These are phyloP conservation scores for Helarctos malayanus DNA, from an alignment of 2,797 vertebrate genomes.

Conservation along the genomic window DNA sequence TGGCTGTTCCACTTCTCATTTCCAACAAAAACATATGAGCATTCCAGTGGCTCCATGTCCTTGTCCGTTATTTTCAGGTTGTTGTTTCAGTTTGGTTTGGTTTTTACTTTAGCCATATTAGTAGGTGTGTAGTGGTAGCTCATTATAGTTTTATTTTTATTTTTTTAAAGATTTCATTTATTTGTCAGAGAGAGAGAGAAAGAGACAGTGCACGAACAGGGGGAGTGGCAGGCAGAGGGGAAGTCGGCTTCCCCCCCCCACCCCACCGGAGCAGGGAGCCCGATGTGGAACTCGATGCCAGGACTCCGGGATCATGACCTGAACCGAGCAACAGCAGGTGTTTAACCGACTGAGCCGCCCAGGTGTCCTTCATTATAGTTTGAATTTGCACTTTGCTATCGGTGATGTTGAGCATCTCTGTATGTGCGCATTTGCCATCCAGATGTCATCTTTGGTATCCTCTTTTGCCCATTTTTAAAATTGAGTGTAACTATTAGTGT, in stretches of 20 bases:
- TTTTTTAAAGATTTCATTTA: background rate
- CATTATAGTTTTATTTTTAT: background rate
- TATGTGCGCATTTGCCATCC: background rate
- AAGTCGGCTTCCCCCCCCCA: rapidly evolving
- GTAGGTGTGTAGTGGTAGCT: background rate
- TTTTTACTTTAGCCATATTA: background rate
- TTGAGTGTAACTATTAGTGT: background rate
- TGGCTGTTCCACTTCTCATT: background rate
- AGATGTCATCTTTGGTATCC: background rate
- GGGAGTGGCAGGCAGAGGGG: background rate
- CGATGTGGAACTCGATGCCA: background rate
- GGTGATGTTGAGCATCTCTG: background rate
- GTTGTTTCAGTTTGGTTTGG: background rate
- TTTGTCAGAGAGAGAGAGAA: background rate
- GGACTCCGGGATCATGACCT: background rate
- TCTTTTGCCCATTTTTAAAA: conserved; percentile 7
- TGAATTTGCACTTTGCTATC: conserved; percentile 1
- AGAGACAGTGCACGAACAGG: background rate
- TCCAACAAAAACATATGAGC: background rate
- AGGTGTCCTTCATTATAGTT: background rate
- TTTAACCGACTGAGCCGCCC: background rate
- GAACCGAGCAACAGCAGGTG: background rate
- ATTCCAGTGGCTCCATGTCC: background rate
- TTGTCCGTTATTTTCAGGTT: background rate
- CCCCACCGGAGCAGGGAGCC: too few relatives aligned